Evolutionary conservation across 2,797 vertebrate species (phyloP).

Genomic region (Bryconaethiops microstoma): DNA sequence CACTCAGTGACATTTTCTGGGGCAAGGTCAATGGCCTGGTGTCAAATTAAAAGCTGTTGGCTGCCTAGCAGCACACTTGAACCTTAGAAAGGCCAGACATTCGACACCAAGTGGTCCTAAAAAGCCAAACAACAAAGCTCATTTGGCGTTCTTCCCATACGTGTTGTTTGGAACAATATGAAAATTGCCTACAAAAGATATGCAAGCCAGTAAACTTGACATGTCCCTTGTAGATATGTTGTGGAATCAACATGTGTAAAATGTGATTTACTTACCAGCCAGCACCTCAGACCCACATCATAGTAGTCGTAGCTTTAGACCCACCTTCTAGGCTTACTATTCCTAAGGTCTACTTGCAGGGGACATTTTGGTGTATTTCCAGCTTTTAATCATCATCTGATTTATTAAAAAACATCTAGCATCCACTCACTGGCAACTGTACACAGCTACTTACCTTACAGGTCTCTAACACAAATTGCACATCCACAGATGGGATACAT

Average conservation of each 20-base stretch:
- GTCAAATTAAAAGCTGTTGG: conserved; percentile 66
- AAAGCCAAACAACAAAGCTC: conserved; percentile 1
- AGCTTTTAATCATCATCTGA: not conserved
- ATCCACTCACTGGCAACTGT: not conserved
- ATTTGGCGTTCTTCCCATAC: not conserved
- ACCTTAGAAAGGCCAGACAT: conserved; percentile 36
- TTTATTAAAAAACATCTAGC: not conserved
- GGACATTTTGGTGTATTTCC: not conserved
- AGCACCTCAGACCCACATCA: not conserved
- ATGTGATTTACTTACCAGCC: not conserved
- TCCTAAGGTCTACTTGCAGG: not conserved
- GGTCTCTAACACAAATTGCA: not conserved
- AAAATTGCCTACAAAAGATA: not conserved
- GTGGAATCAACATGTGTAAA: too few species aligned
- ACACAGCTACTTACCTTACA: not conserved
- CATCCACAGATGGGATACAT: not conserved
- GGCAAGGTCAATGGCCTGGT: conserved; percentile 58
- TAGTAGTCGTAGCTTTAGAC: too few species aligned
- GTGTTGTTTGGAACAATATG: not conserved
- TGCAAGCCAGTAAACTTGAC: not conserved
- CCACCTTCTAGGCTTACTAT: not conserved
- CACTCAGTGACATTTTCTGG: conserved; percentile 35
- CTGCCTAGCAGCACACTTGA: conserved; percentile 55
- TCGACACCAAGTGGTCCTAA: conserved; percentile 9
- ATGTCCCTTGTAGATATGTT: not conserved